Evolutionary conservation across 2,797 vertebrate species (phyloP).

Genomic region (Menidia menidia): DNA sequence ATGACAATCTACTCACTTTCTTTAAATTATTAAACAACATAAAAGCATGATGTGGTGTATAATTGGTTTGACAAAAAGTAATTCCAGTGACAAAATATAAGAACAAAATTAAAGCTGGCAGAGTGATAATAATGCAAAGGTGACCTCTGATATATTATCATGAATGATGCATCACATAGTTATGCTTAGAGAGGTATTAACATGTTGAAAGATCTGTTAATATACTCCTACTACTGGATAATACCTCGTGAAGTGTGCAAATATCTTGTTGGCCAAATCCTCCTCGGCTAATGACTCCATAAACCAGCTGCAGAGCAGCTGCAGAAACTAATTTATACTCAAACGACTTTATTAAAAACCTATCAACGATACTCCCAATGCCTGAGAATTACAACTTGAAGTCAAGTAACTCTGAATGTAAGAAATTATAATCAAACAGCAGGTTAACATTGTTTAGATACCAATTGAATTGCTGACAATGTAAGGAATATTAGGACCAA

Average conservation of each 20-base stretch:
- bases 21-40: constrained; percentile 20
- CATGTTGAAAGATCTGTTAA: constrained; percentile 63
- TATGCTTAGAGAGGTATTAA: constrained; percentile 42
- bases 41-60: constrained; percentile 17
- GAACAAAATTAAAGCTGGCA: constrained; percentile 26
- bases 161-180: constrained; percentile 54
- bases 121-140: constrained; percentile 50
- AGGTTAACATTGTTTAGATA: constrained; percentile 21
- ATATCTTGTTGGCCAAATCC: constrained; percentile 72
- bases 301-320: constrained; percentile 70
- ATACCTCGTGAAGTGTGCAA: constrained; percentile 59
- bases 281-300: constrained; percentile 74
- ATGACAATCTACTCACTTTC: constrained; percentile 1
- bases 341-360: constrained; percentile 80
- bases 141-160: constrained; percentile 57
- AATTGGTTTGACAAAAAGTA: constrained; percentile 30
- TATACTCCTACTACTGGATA: constrained; percentile 54
- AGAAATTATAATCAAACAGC: constrained; percentile 62
- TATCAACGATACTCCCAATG: constrained; percentile 62
- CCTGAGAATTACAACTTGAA: constrained; percentile 66
- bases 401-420: constrained; percentile 58
- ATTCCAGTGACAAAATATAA: constrained; percentile 15
- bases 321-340: constrained; percentile 73
- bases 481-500: not conserved
- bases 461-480: constrained; percentile 35